Evolutionary conservation across 2,888 invertebrate species (phyloP), one percentile per base, ranked within the genome.

Genomic region (Zygaena filipendulae): DNA sequence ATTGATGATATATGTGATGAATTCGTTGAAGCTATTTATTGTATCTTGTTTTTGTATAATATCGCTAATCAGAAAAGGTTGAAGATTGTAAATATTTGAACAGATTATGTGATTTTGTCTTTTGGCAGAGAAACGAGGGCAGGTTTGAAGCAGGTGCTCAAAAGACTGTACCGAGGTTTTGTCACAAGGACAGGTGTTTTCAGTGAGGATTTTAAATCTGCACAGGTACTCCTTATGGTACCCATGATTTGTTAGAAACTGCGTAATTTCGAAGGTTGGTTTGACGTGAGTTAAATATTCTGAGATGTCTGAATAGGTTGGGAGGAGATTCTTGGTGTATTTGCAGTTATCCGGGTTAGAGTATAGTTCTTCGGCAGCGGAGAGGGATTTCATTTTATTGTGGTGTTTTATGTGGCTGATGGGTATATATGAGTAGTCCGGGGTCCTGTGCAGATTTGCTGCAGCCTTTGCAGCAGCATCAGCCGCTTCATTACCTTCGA

Each of bases 401-500:
- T 11, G 16, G 4, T 9, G 14, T 7, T 11, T 27, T n/a, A 21
- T 3, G 14, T 13, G 21, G 16, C 21, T 22, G 3, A 25, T 16
- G 12, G 26, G 30, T 8, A 13, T 23, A 2, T 16, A 7, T 1
- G 16, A 3, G 12, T 23, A 30, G 18, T 23, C 30, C 9, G 12
- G 21, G 2, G 18, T n/a, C 4, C 8, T 12, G 13, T 26, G 30
- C n/a, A 21, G n/a, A 1, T 19, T 5, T 3, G 30, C 12, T 2
- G 26, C 30, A 6, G 10, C 13, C 11, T 26, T 30, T 1, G 30
- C 30, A 1, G 26, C 30, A 2, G 2, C 10, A 3, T 30, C 26
- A 4, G 30, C 30, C 3, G 8, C 26, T 9, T 30, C 26, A 13
- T 30, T 26, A 2, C 30, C 30, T 4, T 1, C 3, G 2, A 26